Evolutionary conservation across 2,888 invertebrate species (phyloP), one percentile per base, ranked within the genome.

Genomic region (Phaonia tiefii): DNA sequence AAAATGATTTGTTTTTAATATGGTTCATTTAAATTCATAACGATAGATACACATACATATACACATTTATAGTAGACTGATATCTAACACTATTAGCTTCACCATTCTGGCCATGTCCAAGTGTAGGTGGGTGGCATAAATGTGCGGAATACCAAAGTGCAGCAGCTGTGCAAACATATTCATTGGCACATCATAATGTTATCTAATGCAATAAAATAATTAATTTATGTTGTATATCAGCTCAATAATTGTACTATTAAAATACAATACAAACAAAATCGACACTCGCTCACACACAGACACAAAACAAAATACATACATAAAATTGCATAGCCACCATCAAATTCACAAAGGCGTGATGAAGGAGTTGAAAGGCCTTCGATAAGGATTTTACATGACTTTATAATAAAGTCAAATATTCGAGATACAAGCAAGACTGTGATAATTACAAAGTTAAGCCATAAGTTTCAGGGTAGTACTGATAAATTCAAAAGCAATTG

Each of bases 201-300:
- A 84, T 84, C 84, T 81, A 81, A 81, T 78, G 81, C 81, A 81
- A 81, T 82, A 73, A 79, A 83, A 84, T 84, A 84, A 84, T 84
- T 83, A 84, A 84, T 84, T 84, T 83, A 84, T 84, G 80, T 81
- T 81, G 67, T 81, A 81, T 83, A 83, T 80, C 83, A 80, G 83
- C 75, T 75, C 78, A 83, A 78, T 75, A 80, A 80, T 83, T 83
- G 83, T 78, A 78, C 75, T 75, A 80, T 83, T 76, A 80, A 82
- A 31, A 31, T 31, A 31, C 31, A 31, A 82, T 67, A 31, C 77
- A 46, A 79, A 63, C 63, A 58, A 51, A 51, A 46, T 31, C 49
- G 15, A 46, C 46, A 42, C 31, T 20, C 46, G 26, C 31, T 20
- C 39, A 66, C 26, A 77, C 25, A 44, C 3, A 60, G 66, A 71